Conservation (phyloP, 2,797 vertebrate genomes). For the Lycodopsis pacificus region DNA sequence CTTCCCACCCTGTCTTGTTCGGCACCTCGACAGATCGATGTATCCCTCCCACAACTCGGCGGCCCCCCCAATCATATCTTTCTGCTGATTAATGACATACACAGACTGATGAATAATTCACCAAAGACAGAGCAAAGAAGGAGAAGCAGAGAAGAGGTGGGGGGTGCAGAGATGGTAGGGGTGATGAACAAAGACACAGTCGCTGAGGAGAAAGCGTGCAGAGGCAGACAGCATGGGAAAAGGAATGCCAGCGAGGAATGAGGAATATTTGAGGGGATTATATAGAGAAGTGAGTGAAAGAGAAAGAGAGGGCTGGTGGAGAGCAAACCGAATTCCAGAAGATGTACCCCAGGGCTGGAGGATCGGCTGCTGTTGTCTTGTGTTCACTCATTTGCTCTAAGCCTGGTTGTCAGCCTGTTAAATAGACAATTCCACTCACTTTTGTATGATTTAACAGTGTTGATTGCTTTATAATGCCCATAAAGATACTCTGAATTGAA, state of each 20-base stretch:
- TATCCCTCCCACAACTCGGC: constrained; percentile 41
- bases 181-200: constrained; percentile 56
- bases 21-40: constrained; percentile 65
- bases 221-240: constrained; percentile 50
- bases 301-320: constrained; percentile 6
- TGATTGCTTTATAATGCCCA: constrained; percentile 40
- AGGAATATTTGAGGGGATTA: constrained; percentile 57
- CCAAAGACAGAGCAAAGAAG: constrained; percentile 50
- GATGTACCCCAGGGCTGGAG: constrained; percentile 50
- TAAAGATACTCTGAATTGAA: constrained; percentile 28
- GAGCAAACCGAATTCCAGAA: constrained; percentile 47
- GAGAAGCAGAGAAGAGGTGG: constrained; percentile 14
- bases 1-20: constrained; percentile 44
- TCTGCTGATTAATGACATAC: constrained; percentile 86
- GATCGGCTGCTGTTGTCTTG: constrained; percentile 56
- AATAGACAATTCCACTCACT: constrained; percentile 46
- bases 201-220: constrained; percentile 42
- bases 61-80: constrained; percentile 78
- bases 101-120: constrained; percentile 88
- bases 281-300: constrained; percentile 35
- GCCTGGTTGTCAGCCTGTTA: constrained; percentile 42
- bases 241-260: constrained; percentile 56
- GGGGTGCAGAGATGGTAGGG: constrained; percentile 29
- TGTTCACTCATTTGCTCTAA: constrained; percentile 52
- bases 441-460: constrained; percentile 41